phyloP scores from a whole-genome alignment of 1,140 invertebrate species.

The Heliconius melpomene region DNA sequence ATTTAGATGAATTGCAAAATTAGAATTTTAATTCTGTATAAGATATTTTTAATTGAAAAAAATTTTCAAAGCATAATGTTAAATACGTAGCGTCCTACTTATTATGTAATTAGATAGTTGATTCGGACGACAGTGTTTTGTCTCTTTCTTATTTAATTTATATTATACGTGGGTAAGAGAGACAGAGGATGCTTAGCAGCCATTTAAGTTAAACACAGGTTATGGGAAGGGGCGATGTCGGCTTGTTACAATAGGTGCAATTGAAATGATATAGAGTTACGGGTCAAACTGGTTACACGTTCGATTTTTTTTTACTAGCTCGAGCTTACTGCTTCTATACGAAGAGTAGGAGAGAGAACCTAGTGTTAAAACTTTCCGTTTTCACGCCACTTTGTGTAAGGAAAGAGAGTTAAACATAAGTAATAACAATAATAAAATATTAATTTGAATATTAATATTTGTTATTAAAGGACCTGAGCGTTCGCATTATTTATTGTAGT shows the following conservation, averaged over 20 bases:
- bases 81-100: not conserved
- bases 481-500: not conserved
- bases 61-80: not conserved
- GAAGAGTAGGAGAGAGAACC: not conserved
- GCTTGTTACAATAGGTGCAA: not conserved
- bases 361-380: no score
- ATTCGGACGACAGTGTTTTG: not conserved
- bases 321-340: no score
- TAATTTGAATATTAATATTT: no score
- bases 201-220: conserved; percentile 14
- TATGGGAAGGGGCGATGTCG: not conserved
- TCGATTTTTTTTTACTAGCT: not conserved
- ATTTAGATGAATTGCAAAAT: not conserved
- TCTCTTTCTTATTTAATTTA: not conserved
- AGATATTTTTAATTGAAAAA: conserved; percentile 9
- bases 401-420: no score
- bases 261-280: not conserved
- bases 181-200: conserved; percentile 3
- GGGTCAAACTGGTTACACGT: not conserved
- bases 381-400: no score
- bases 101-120: conserved; percentile 1
- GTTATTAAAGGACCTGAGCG: no score
- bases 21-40: not conserved
- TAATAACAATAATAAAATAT: no score
- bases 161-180: not conserved